A percentile compares a stretch with the other conserved stretches of the same genome.
Conservation (phyloP, 2,113 vertebrate species). For the Plectropomus leopardus region DNA sequence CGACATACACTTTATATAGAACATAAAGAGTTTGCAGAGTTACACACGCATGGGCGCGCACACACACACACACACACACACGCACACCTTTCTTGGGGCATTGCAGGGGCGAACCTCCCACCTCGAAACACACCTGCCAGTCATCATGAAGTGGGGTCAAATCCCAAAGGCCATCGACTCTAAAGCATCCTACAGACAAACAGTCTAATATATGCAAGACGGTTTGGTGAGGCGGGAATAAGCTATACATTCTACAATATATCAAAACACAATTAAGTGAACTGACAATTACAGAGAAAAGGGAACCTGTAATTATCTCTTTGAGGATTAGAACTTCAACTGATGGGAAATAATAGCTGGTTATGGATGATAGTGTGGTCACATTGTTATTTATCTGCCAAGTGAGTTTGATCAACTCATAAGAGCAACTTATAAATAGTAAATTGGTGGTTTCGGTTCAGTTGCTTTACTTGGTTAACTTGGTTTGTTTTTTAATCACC, state of each 20-base stretch:
- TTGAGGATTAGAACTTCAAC: conserved; percentile 53
- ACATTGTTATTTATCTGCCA: conserved; percentile 62
- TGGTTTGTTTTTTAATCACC: conserved; percentile 18
- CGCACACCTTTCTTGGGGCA: conserved; percentile 33
- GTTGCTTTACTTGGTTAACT: conserved; percentile 6
- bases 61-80: conserved; percentile 12
- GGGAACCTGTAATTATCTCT: conserved; percentile 71
- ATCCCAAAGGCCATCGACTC: conserved; percentile 45
- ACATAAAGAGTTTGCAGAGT: background rate
- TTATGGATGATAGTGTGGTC: conserved; percentile 47
- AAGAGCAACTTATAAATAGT: conserved; percentile 60
- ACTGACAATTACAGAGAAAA: conserved; percentile 69
- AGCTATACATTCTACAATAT: conserved; percentile 61
- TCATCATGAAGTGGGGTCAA: conserved; percentile 65
- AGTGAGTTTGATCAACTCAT: conserved; percentile 49
- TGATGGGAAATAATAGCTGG: conserved; percentile 68
- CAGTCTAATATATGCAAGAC: conserved; percentile 37
- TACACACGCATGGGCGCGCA: background rate
- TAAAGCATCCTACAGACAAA: conserved; percentile 45
- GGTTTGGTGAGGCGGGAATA: conserved; percentile 28
- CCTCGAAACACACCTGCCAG: conserved; percentile 52
- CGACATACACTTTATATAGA: background rate
- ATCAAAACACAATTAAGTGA: conserved; percentile 75
- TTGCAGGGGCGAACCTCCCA: conserved; percentile 48
- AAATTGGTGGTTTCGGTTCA: conserved; percentile 45